Base-by-base conservation (phyloP, 2,113 vertebrate species). In the Merops nubicus region DNA sequence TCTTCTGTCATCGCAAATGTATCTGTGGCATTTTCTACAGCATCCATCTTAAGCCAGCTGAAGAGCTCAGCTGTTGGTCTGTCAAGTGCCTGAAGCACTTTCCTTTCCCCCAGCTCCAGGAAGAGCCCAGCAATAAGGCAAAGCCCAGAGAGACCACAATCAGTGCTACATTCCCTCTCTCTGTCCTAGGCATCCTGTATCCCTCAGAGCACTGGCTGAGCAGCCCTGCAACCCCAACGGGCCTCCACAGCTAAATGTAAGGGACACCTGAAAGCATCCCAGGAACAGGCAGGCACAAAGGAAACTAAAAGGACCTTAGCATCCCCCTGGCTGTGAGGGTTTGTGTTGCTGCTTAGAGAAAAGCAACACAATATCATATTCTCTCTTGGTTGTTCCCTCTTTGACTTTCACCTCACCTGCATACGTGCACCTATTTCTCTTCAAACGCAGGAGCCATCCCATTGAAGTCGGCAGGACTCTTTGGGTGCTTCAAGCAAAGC, bases 381-480 rank as follows among this genome's bases (percentile, higher is more conserved):
- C 68, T 56, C 40, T 60, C 72, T 51, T 48, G 45, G 0, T 15
- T 91, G 77, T 93, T 47, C 45, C 50, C 84, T 68, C 86, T 81
- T 64, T 0, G 4, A 78, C 95, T 93, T 87, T 87, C 89, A 74
- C 77, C 86, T 54, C 91, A 68, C 86, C 23, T 8, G 26, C 86
- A 48, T 0, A 0, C 80, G 8, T 2, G 2, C 86, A 72, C 80
- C 86, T 72, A 31, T 64, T 81, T 42, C 87, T 85, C 81, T 96
- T 89, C 91, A 95, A 96, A 96, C 4, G 0, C 48, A 4, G 5
- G 64, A 82, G 40, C 91, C 70, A 3, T 31, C 63, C 81, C 76
- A 89, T 9, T 91, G 92, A 93, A 89, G 69, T 62, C 94, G 85
- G 95, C 65, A 64, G 92, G 89, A 57, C 80, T 53, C 74, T 92